Evolutionary conservation across 2,888 invertebrate species (phyloP), one percentile per base, ranked within the genome.

Genomic region (Cyclophora punctaria): DNA sequence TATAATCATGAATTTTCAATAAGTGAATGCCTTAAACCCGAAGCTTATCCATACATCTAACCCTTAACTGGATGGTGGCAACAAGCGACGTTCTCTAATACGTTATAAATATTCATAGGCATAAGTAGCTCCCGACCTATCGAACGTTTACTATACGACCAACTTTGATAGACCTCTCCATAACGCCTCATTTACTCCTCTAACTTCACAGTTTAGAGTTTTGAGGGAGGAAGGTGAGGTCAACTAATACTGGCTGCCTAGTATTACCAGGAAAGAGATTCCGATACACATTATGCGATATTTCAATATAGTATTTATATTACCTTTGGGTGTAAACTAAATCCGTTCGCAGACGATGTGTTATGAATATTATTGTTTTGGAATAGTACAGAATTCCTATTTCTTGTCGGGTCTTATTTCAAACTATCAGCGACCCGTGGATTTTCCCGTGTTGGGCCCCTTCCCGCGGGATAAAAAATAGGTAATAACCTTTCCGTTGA

Each of bases 91-190:
- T 76, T 80, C 72, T 50, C 80, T 85, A 85, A 85, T 85, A 84
- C 71, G 80, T 83, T 83, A 86, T 86, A 86, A 86, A 86, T 86
- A 86, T 86, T 85, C 86, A 86, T 84, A 78, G 79, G 74, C 74
- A 78, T 84, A 86, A 86, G 85, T 81, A 86, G 83, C 83, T 80
- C 61, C 72, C 69, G 59, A 78, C 76, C 80, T 78, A 83, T 80
- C 77, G 80, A 83, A 75, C 83, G 78, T 75, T 86, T 83, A 82
- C 69, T 61, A 57, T 64, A 47, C 57, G 55, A 41, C 83, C 78
- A 74, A 44, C 51, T 3, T 58, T 53, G 44, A 48, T 44, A 59
- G 77, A 74, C 52, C 71, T 52, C 53, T 58, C 54, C 58, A 51
- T 49, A 46, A 49, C 59, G 48, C 48, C 55, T 44, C 52, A 60